phyloP scores from a whole-genome alignment of 2,888 invertebrate species.

The Nymphalis urticae region DNA sequence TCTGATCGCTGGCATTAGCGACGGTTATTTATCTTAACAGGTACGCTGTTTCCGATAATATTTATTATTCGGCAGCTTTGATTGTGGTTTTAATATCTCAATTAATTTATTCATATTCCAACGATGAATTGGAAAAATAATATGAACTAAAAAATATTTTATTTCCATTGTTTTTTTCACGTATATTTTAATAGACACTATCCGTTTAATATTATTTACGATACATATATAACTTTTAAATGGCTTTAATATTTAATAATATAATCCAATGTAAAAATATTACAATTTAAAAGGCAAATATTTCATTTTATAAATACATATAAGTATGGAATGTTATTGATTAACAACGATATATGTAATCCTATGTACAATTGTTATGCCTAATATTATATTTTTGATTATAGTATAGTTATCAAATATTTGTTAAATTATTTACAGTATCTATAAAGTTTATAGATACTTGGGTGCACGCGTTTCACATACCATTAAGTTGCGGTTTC shows the following conservation, averaged over 20 bases:
- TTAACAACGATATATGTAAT: too few relatives aligned
- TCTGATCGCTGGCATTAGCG: slow-evolving; percentile 41
- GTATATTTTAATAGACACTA: too few relatives aligned
- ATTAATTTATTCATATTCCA: slow-evolving; percentile 26
- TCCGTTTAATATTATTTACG: too few relatives aligned
- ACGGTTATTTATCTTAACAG: slow-evolving; percentile 34
- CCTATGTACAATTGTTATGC: too few relatives aligned
- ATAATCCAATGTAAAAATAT: too few relatives aligned
- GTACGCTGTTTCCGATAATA: slow-evolving; percentile 17
- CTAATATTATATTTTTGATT: too few relatives aligned
- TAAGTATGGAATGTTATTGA: too few relatives aligned
- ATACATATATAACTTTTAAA: too few relatives aligned
- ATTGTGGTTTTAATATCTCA: slow-evolving; percentile 32
- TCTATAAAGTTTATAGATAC: slow-evolving; percentile 9
- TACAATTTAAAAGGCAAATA: too few relatives aligned
- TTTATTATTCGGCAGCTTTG: slow-evolving; percentile 34
- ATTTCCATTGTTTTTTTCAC: too few relatives aligned
- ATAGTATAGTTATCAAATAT: not conserved
- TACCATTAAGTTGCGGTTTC: slow-evolving; percentile 59
- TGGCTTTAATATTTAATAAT: too few relatives aligned
- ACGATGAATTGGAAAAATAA: slow-evolving; percentile 9
- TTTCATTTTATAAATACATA: too few relatives aligned
- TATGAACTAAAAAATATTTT: not conserved
- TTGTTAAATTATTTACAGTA: slow-evolving; percentile 6
- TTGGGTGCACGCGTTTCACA: slow-evolving; percentile 41